Evolutionary conservation across 2,797 vertebrate species (phyloP).

Genomic region (Siniperca undulata): DNA sequence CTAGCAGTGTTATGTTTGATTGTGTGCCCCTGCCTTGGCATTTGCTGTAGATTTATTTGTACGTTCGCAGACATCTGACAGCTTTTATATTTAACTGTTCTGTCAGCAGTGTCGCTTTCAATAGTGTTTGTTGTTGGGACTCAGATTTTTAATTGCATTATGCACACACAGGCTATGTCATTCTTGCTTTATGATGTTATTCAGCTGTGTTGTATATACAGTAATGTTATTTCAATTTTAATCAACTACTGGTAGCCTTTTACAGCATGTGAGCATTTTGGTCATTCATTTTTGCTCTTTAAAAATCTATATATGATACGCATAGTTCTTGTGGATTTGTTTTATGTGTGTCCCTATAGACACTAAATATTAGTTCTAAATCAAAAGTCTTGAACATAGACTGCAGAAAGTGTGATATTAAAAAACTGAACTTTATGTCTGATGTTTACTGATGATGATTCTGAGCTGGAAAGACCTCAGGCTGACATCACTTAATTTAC

Average conservation of each 20-base stretch:
- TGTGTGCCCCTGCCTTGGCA: not conserved
- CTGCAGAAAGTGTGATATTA: not conserved
- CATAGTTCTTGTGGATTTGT: not conserved
- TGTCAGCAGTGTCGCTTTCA: constrained; percentile 33
- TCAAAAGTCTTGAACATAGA: not conserved
- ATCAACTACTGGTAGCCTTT: not conserved
- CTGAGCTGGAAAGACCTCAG: not conserved
- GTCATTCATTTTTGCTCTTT: not conserved
- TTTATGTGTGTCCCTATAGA: not conserved
- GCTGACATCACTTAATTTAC: constrained; percentile 2
- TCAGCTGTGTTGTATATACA: not conserved
- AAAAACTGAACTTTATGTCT: not conserved
- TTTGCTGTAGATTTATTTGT: constrained; percentile 41
- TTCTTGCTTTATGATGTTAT: constrained; percentile 14
- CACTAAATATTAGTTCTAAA: not conserved
- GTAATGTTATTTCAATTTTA: constrained; percentile 11
- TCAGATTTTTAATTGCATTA: constrained; percentile 6
- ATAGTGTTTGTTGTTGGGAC: constrained; percentile 28
- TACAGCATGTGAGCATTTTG: not conserved
- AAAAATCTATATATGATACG: not conserved
- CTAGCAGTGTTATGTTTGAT: constrained; percentile 8
- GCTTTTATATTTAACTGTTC: constrained; percentile 55
- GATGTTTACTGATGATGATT: not conserved
- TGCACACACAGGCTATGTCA: constrained; percentile 23
- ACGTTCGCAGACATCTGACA: constrained; percentile 44